Conservation (phyloP, 2,797 vertebrate species). For the Gobio occitaniae region DNA sequence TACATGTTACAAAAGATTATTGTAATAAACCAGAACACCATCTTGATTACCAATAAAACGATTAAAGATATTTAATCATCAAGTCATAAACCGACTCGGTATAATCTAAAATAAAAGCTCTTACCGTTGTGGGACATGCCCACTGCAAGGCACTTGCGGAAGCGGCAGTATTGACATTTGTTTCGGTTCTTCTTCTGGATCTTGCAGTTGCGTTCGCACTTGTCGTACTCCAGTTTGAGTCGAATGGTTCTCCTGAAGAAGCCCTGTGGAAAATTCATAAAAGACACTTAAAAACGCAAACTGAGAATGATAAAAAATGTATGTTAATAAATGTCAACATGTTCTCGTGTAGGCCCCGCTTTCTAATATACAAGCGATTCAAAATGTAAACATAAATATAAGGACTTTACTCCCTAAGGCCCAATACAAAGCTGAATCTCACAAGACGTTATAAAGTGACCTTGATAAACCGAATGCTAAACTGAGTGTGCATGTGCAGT, state of each 20-base stretch:
- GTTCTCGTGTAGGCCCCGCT: not conserved
- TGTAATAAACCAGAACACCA: not conserved
- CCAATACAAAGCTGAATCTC: not conserved
- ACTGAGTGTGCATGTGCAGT: not conserved
- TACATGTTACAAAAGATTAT: not conserved
- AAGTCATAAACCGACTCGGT: slow-evolving; percentile 7
- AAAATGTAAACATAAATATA: not conserved
- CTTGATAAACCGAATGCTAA: not conserved
- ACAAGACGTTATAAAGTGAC: not conserved
- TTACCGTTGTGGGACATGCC: slow-evolving; percentile 98
- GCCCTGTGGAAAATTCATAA: slow-evolving; percentile 76
- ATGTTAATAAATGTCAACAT: not conserved
- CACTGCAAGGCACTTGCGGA: slow-evolving; percentile 93
- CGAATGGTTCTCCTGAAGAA: slow-evolving; percentile 95
- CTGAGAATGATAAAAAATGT: not conserved
- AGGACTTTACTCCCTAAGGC: slow-evolving; percentile 2
- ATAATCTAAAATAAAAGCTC: slow-evolving; percentile 36
- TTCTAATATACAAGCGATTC: not conserved
- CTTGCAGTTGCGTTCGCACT: slow-evolving; percentile 89
- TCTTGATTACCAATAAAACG: slow-evolving; percentile 22
- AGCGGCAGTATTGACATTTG: slow-evolving; percentile 96
- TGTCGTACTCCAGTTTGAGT: slow-evolving; percentile 90
- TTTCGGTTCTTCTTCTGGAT: slow-evolving; percentile 97
- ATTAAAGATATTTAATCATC: slow-evolving; percentile 27
- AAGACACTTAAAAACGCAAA: not conserved